phyloP scores from a whole-genome alignment of 2,113 vertebrate genomes.

The Sinocyclocheilus rhinocerous region DNA sequence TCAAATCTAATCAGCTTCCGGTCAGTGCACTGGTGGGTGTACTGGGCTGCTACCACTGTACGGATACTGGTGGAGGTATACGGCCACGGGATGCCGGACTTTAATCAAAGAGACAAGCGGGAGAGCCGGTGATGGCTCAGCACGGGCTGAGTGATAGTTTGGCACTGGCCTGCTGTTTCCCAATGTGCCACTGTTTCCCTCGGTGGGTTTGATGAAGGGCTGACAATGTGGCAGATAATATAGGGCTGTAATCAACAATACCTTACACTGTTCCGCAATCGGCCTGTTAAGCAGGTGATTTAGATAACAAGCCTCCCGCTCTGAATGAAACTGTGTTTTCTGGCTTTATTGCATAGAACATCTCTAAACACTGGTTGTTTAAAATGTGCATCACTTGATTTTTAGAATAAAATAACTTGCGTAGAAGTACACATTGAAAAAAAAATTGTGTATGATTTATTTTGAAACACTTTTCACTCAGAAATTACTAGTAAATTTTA shows the following conservation, averaged over 20 bases:
- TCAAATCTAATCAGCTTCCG: constrained; percentile 41
- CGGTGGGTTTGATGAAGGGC: constrained; percentile 15
- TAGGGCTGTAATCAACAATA: constrained; percentile 32
- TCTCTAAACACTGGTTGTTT: neutral
- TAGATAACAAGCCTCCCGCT: neutral
- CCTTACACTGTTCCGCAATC: constrained; percentile 23
- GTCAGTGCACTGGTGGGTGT: neutral
- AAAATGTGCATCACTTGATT: neutral
- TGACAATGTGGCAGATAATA: constrained; percentile 48
- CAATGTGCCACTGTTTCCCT: constrained; percentile 1
- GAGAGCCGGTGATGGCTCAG: constrained; percentile 2
- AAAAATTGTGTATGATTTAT: neutral
- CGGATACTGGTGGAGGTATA: neutral
- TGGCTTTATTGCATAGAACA: neutral
- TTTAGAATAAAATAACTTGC: neutral
- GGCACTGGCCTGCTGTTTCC: constrained; percentile 9
- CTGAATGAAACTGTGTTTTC: neutral
- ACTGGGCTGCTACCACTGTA: neutral
- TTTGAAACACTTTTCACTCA: neutral
- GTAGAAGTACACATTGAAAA: no score
- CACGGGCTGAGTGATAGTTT: neutral
- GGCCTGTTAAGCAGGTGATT: constrained; percentile 9
- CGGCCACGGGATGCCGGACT: neutral
- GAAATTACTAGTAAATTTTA: neutral
- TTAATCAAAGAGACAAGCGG: constrained; percentile 45